Percentiles rank a stretch among this genome's conserved stretches.
Evolutionary conservation across 2,113 vertebrate genomes (phyloP).

Genomic region (Notarius quadriscutis): DNA sequence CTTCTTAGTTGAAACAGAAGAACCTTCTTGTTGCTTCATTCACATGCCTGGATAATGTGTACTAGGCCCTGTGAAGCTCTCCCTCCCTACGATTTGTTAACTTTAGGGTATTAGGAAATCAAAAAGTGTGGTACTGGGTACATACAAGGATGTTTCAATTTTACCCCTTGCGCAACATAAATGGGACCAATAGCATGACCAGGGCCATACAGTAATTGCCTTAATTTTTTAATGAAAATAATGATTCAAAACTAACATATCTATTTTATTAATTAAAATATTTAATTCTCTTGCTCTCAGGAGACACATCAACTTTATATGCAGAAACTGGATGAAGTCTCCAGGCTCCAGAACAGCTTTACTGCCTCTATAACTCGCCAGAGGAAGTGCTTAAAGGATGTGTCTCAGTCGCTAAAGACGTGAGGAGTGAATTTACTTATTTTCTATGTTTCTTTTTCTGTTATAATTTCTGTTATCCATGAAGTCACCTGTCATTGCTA

Average conservation of each 20-base stretch:
- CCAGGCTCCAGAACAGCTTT: constrained; percentile 83
- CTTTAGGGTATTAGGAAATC: too few relatives aligned
- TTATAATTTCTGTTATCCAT: background rate
- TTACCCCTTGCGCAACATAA: too few relatives aligned
- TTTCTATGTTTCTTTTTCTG: background rate
- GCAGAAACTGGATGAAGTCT: constrained; percentile 87
- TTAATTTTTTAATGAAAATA: background rate
- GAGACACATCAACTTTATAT: constrained; percentile 86
- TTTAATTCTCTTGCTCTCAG: constrained; percentile 62
- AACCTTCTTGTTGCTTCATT: too few relatives aligned
- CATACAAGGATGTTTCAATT: too few relatives aligned
- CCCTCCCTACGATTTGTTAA: too few relatives aligned
- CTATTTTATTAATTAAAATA: background rate
- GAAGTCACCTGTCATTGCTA: background rate
- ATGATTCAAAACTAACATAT: too few relatives aligned
- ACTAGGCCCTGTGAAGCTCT: too few relatives aligned
- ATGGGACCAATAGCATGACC: too few relatives aligned
- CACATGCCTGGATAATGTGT: too few relatives aligned
- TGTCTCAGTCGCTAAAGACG: constrained; percentile 75
- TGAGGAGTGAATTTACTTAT: constrained; percentile 55
- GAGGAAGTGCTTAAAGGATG: constrained; percentile 79
- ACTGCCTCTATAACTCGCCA: constrained; percentile 78
- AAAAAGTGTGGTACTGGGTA: too few relatives aligned
- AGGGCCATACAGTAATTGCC: background rate
- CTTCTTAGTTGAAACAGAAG: too few relatives aligned